Conservation (phyloP, 2,797 vertebrate species). For the Dermochelys coriacea region DNA sequence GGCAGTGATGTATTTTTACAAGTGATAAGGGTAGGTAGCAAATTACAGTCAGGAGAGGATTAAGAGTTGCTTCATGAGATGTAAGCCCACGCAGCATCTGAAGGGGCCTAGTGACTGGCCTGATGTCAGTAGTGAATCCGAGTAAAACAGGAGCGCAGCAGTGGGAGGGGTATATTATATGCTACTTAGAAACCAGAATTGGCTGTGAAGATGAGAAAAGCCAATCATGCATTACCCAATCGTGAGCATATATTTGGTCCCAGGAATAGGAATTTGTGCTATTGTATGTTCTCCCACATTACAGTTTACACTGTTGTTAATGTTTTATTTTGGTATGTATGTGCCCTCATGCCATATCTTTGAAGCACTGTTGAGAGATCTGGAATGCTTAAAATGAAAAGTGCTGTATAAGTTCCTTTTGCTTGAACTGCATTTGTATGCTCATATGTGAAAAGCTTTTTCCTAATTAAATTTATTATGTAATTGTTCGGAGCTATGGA, state of each 20-base stretch:
- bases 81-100: neutral
- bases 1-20: neutral
- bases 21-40: neutral
- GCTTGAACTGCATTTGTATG: neutral
- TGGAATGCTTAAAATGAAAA: constrained; percentile 43
- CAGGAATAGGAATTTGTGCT: constrained; percentile 25
- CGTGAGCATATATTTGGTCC: neutral
- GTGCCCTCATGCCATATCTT: constrained; percentile 1
- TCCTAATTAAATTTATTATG: constrained; percentile 11
- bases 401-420: constrained; percentile 56
- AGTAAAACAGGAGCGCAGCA: neutral
- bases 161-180: neutral
- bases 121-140: neutral
- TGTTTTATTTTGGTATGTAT: constrained; percentile 27
- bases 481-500: constrained; percentile 10
- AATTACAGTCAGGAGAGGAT: neutral
- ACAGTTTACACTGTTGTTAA: constrained; percentile 22
- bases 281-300: constrained; percentile 1
- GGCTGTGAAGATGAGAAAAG: neutral
- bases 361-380: constrained; percentile 41
- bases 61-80: neutral
- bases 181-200: neutral
- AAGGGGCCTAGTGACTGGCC: neutral
- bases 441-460: constrained; percentile 21
- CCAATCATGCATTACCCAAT: neutral